Percentiles rank a stretch among this genome's conserved stretches.
Evolutionary conservation across 2,888 invertebrate species (phyloP).

Genomic region (Spisula solida): DNA sequence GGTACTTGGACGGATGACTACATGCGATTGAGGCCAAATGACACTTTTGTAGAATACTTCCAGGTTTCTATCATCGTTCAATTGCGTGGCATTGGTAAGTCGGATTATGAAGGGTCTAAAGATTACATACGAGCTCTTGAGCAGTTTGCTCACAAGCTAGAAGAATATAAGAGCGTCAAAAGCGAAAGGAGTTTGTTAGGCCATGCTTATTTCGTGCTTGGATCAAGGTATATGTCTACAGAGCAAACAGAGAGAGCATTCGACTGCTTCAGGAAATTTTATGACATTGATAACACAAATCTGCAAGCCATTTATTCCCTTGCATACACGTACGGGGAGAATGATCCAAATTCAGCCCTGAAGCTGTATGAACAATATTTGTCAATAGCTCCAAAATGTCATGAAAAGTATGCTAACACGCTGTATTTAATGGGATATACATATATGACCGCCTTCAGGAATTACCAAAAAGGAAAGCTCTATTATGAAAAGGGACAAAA

Average conservation of each 20-base stretch:
- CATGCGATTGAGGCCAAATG: slow-evolving; percentile 21
- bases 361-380: slow-evolving; percentile 12
- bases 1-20: slow-evolving; percentile 22
- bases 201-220: slow-evolving; percentile 21
- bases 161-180: neutral
- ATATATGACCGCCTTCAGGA: neutral
- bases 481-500: neutral
- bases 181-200: neutral
- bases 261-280: slow-evolving; percentile 26
- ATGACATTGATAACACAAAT: slow-evolving; percentile 17
- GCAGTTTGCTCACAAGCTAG: slow-evolving; percentile 17
- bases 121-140: slow-evolving; percentile 16
- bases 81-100: neutral
- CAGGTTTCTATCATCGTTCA: neutral
- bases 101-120: slow-evolving; percentile 30
- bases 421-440: slow-evolving; percentile 22
- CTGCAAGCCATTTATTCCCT: neutral
- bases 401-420: slow-evolving; percentile 27
- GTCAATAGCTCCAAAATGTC: slow-evolving; percentile 28
- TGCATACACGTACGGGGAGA: neutral
- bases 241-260: slow-evolving; percentile 28
- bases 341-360: slow-evolving; percentile 19
- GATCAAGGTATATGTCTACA: slow-evolving; percentile 24
- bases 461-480: neutral
- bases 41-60: slow-evolving; percentile 25